Evolutionary conservation across 1,140 invertebrate genomes (phyloP), one percentile per base, ranked within the genome.

Genomic region (Lamellibrachia luymesi): DNA sequence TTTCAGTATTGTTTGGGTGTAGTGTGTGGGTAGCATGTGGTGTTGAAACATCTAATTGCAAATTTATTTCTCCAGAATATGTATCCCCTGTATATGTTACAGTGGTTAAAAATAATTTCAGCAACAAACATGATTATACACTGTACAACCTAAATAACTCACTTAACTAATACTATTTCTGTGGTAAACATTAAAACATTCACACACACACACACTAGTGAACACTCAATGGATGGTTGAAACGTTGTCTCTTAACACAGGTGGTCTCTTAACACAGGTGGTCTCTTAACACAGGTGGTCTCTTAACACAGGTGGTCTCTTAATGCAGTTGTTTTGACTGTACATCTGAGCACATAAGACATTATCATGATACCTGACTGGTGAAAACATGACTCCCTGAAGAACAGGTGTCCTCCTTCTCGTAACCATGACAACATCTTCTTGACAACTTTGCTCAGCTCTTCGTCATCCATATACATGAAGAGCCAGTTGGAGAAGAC

Each of bases 401-500:
- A 95, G 94, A 97, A 97, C 4, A 97, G 95, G 94, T 96, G 96
- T 4, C 97, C 97, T 56, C 95, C 96, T 27, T 96, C 95, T 92
- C 95, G 95, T 10, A 97, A 95, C 97, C 97, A 97, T 64, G 94
- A 92, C 5, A 97, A 94, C 56, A 97, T 95, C 92, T 96, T 97
- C 51, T 94, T 93, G 7, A 97, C 94, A 10, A 97, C 95, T 25
- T 95, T 94, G 64, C 96, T 94, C 5, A 97, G 96, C 94, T 97
- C 97, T 5, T 95, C 94, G 94, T 97, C 97, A 80, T 95, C 95
- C 56, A 97, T 94, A 94, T 97, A 97, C 97, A 97, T 97, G 91
- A 97, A 95, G 27, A 97, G 95, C 97, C 97, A 97, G 94, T 97
- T 97, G 94, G 97, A 97, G 95, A 97, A 97, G 4, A 97, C 96